phyloP scores from a whole-genome alignment of 2,797 vertebrate genomes.

The Coracias cyanogaster region DNA sequence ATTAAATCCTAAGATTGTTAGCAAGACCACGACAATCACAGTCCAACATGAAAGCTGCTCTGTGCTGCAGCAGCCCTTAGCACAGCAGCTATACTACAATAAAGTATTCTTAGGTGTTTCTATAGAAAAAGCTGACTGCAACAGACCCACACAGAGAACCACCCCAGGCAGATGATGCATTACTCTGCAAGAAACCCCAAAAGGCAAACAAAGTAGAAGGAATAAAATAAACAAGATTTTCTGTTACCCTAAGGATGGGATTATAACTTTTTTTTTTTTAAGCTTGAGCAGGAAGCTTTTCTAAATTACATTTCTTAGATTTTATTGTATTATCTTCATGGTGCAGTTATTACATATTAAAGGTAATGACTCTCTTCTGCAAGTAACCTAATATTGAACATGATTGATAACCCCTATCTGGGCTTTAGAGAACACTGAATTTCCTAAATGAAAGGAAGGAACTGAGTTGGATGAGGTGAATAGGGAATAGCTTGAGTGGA shows the following conservation, averaged over 20 bases:
- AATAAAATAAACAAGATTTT: slow-evolving; percentile 74
- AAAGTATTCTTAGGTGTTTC: not conserved
- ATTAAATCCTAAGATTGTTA: not conserved
- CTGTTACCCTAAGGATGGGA: slow-evolving; percentile 67
- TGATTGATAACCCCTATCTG: slow-evolving; percentile 72
- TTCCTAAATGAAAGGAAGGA: slow-evolving; percentile 53
- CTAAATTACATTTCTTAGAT: slow-evolving; percentile 79
- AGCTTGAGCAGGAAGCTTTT: slow-evolving; percentile 72
- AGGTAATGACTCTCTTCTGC: slow-evolving; percentile 77
- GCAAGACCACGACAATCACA: not conserved
- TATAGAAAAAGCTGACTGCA: not conserved
- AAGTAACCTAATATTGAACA: slow-evolving; percentile 77
- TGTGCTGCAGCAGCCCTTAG: not conserved
- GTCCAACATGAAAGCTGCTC: not conserved
- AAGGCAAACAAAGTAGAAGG: slow-evolving; percentile 62
- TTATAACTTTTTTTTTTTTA: slow-evolving; percentile 60
- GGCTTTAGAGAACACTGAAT: slow-evolving; percentile 61
- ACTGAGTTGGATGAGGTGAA: not conserved
- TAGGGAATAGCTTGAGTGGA: slow-evolving; percentile 32
- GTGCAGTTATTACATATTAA: slow-evolving; percentile 80
- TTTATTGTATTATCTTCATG: slow-evolving; percentile 79
- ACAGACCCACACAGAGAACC: not conserved
- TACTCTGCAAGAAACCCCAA: slow-evolving; percentile 18
- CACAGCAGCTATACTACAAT: not conserved
- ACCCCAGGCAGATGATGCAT: not conserved